phyloP scores from a whole-genome alignment of 1,140 invertebrate species.

The Drosophila kikkawai region DNA sequence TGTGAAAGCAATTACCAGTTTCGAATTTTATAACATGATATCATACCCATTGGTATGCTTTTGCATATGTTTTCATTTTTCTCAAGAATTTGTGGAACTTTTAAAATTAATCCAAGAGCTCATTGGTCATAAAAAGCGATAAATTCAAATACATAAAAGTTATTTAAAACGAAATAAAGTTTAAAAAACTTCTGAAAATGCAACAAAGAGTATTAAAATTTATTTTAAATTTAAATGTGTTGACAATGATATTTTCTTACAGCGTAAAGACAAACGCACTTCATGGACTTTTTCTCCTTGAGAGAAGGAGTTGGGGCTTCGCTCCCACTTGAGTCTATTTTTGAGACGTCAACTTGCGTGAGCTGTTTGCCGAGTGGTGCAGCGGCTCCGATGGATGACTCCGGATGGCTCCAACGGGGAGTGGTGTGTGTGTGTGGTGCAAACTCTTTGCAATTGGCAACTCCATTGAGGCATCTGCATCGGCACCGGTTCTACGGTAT shows the following conservation, averaged over 20 bases:
- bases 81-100: background rate
- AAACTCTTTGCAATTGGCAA: slow-evolving; percentile 58
- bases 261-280: slow-evolving; percentile 38
- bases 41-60: background rate
- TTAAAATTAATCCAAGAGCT: background rate
- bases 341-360: slow-evolving; percentile 54
- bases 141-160: background rate
- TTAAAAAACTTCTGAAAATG: background rate
- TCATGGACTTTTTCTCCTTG: slow-evolving; percentile 32
- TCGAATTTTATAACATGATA: slow-evolving; percentile 1
- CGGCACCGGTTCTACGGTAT: slow-evolving; percentile 31
- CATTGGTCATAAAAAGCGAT: background rate
- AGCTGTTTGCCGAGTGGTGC: slow-evolving; percentile 29
- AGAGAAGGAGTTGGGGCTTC: slow-evolving; percentile 41
- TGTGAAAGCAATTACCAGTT: slow-evolving; percentile 1
- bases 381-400: slow-evolving; percentile 2
- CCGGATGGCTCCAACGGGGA: background rate
- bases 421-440: slow-evolving; percentile 1
- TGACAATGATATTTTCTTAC: background rate
- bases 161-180: background rate
- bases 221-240: background rate
- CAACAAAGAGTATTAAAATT: background rate
- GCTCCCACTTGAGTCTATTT: slow-evolving; percentile 68
- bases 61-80: slow-evolving; percentile 2
- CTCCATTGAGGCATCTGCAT: slow-evolving; percentile 66